phyloP scores from a whole-genome alignment of 1,140 invertebrate genomes.

The Popillia japonica region DNA sequence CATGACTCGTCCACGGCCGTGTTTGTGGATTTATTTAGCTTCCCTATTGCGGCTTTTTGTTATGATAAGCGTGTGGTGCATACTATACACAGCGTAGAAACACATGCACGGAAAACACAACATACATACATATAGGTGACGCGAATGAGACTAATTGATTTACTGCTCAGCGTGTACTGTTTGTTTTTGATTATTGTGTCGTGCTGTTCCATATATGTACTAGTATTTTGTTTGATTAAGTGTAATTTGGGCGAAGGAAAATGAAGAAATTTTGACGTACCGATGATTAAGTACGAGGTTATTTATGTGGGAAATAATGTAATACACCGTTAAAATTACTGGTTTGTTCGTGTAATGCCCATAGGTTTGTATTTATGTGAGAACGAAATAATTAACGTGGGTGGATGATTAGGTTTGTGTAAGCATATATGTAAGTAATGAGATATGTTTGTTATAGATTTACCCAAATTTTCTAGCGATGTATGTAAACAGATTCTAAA shows the following conservation, averaged over 20 bases:
- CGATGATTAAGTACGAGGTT: constrained; percentile 14
- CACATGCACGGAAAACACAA: neutral
- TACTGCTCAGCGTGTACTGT: neutral
- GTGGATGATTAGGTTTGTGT: constrained; percentile 1
- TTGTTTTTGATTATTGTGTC: constrained; percentile 12
- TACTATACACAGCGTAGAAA: neutral
- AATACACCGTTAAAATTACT: constrained; percentile 1
- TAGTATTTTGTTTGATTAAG: constrained; percentile 3
- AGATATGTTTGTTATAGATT: too few relatives aligned
- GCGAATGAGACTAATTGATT: constrained; percentile 10
- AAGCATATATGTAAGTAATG: neutral
- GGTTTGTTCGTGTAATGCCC: neutral
- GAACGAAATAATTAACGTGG: constrained; percentile 6
- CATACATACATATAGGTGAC: neutral
- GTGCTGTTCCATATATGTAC: neutral
- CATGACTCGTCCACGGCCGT: neutral
- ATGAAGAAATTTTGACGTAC: constrained; percentile 7
- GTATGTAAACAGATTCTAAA: too few relatives aligned
- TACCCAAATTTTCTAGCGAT: too few relatives aligned
- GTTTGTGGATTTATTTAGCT: constrained; percentile 11
- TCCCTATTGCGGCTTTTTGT: constrained; percentile 4
- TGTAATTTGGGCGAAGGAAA: neutral
- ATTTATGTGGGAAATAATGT: constrained; percentile 9
- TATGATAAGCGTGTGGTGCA: neutral
- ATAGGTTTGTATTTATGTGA: neutral